These are phyloP conservation scores for Cyprinella venusta DNA, from an alignment of 2,797 vertebrate species.

Conservation along the genomic window DNA sequence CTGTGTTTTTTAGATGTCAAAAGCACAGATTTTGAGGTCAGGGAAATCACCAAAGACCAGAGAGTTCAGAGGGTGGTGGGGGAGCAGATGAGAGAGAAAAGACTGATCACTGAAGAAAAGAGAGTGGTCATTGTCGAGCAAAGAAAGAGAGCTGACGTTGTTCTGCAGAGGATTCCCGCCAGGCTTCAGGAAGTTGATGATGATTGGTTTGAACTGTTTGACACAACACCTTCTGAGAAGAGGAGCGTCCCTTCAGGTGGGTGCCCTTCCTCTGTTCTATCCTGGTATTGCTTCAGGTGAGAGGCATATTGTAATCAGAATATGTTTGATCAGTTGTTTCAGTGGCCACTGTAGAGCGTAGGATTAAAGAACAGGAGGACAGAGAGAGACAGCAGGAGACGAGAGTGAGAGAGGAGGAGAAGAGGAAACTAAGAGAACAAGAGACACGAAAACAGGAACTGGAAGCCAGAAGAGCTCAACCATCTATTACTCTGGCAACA, in stretches of 20 bases:
- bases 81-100: not conserved
- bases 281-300: not conserved
- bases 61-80: constrained; percentile 23
- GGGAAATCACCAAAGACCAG: constrained; percentile 20
- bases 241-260: constrained; percentile 44
- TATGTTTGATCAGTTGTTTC: constrained; percentile 4
- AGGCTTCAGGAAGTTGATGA: constrained; percentile 22
- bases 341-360: constrained; percentile 3
- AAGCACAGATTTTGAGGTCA: constrained; percentile 8
- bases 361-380: constrained; percentile 23
- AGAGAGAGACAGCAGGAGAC: constrained; percentile 40
- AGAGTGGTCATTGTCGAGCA: constrained; percentile 32
- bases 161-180: constrained; percentile 3
- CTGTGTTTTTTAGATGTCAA: constrained; percentile 18
- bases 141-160: not conserved
- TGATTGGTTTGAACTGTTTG: constrained; percentile 46
- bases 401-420: constrained; percentile 42
- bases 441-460: constrained; percentile 49
- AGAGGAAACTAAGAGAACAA: constrained; percentile 29
- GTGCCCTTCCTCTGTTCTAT: not conserved
- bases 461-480: constrained; percentile 49
- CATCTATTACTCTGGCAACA: constrained; percentile 68
- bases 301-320: not conserved
- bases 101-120: constrained; percentile 11
- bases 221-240: constrained; percentile 26